Conservation (phyloP, 2,888 invertebrate species). For the Palloptera scutellata region DNA sequence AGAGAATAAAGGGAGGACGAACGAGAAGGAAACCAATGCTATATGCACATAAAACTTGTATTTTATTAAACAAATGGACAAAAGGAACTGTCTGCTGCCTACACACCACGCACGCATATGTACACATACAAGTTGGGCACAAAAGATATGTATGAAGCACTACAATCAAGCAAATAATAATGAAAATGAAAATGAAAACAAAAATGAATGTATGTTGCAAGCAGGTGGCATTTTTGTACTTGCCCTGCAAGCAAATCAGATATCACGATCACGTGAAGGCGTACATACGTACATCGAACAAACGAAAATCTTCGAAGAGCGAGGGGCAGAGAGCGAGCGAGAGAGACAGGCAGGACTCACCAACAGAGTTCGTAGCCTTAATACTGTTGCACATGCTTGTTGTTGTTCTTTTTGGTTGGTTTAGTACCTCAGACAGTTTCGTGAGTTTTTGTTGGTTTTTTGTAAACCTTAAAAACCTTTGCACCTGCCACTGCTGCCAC, state of each 20-base stretch:
- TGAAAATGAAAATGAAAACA: neutral
- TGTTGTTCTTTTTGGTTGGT: no score
- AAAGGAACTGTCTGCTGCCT: neutral
- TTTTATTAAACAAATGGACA: no score
- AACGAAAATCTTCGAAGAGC: neutral
- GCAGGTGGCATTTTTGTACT: constrained; percentile 1
- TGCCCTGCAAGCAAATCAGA: neutral
- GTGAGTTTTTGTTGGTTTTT: neutral
- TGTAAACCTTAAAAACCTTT: neutral
- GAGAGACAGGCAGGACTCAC: no score
- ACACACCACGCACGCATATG: neutral
- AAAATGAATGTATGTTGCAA: neutral
- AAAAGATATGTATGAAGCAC: neutral
- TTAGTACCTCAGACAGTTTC: no score
- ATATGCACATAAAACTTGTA: no score
- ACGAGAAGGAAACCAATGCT: no score
- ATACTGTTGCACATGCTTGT: no score
- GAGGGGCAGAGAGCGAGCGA: no score
- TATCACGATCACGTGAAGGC: neutral
- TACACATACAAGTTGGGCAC: neutral
- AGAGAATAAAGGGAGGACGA: no score
- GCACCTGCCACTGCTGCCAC: neutral
- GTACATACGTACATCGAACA: neutral
- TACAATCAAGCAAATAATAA: neutral
- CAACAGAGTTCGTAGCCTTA: no score